Evolutionary conservation across 2,113 vertebrate species (phyloP).

Genomic region (Ciconia stormi): DNA sequence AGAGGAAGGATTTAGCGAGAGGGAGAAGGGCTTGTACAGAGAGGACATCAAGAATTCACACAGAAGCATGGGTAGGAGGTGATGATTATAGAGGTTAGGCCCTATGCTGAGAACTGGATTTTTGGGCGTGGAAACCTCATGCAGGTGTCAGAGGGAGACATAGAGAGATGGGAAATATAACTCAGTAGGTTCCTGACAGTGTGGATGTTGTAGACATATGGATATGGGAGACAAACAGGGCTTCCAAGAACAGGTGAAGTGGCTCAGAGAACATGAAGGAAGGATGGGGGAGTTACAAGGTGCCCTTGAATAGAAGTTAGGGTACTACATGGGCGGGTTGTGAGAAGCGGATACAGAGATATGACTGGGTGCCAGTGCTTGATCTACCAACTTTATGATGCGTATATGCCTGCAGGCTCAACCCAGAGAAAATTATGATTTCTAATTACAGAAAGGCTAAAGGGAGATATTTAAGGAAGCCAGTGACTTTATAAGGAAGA

Average conservation of each 20-base stretch:
- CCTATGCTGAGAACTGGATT: neutral
- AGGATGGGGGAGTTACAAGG: neutral
- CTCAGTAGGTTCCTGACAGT: neutral
- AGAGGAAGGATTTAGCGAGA: neutral
- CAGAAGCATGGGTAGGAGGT: neutral
- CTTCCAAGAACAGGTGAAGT: neutral
- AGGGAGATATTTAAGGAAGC: neutral
- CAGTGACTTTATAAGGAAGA: neutral
- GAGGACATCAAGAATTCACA: neutral
- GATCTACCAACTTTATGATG: neutral
- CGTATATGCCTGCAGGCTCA: neutral
- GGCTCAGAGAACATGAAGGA: neutral
- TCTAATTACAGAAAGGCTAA: neutral
- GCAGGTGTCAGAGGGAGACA: neutral
- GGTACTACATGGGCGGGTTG: neutral
- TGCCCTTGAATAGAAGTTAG: neutral
- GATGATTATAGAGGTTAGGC: neutral
- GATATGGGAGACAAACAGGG: neutral
- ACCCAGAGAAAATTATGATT: neutral
- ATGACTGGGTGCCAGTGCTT: neutral
- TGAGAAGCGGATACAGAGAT: neutral
- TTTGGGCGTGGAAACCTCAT: neutral
- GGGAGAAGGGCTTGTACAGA: neutral
- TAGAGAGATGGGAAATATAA: neutral
- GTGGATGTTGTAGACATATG: neutral